Evolutionary conservation across 2,113 vertebrate species (phyloP).

Genomic region (Calypte anna): DNA sequence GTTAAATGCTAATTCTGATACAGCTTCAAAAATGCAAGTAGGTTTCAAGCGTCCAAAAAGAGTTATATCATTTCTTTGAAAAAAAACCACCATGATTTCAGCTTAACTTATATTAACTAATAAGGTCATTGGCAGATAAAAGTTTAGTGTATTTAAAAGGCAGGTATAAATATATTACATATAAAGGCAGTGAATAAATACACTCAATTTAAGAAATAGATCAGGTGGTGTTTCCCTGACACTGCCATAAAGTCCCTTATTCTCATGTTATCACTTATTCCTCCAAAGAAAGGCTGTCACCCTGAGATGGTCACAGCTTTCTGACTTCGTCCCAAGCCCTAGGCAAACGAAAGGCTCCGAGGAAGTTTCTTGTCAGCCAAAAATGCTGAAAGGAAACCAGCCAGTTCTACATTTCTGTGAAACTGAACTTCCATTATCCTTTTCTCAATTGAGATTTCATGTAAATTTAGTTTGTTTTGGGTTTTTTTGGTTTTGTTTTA

Average conservation of each 20-base stretch:
- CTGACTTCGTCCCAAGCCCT: background rate
- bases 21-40: background rate
- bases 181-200: background rate
- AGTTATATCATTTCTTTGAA: background rate
- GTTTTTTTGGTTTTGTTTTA: background rate
- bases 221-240: background rate
- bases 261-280: background rate
- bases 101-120: background rate
- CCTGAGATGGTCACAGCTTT: background rate
- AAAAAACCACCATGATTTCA: background rate
- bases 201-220: fast-evolving
- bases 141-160: background rate
- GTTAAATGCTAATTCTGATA: background rate
- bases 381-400: background rate
- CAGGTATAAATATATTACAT: background rate
- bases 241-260: background rate
- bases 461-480: no score
- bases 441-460: background rate
- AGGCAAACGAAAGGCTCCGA: background rate
- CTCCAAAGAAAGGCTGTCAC: background rate
- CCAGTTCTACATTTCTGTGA: background rate
- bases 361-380: background rate
- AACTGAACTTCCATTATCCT: background rate
- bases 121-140: background rate
- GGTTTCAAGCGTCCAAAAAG: background rate